These are phyloP conservation scores for Neria commutata DNA, from an alignment of 2,888 invertebrate species.

Conservation along the genomic window DNA sequence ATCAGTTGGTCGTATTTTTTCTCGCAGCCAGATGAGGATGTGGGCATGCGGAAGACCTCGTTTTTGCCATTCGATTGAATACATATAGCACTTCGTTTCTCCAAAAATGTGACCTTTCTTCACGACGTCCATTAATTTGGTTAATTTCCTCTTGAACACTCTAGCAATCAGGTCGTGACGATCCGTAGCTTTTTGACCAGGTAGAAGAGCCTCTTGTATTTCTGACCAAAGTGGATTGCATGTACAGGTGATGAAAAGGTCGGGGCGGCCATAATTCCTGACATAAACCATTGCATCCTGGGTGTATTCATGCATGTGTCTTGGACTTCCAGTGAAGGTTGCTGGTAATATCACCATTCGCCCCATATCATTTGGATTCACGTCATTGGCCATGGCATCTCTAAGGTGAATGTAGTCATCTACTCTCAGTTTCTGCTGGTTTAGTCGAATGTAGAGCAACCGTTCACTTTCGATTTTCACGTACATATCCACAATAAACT, in stretches of 20 bases:
- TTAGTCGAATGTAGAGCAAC: conserved; percentile 42
- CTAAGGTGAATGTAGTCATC: conserved; percentile 13
- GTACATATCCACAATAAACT: conserved; percentile 52
- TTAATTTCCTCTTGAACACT: conserved; percentile 31
- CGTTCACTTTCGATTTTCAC: conserved; percentile 52
- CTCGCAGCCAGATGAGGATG: conserved; percentile 30
- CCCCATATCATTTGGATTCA: conserved; percentile 13
- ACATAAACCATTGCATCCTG: neutral
- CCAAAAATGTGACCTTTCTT: conserved; percentile 34
- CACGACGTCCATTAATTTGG: conserved; percentile 26
- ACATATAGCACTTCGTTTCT: conserved; percentile 40
- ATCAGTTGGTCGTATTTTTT: conserved; percentile 31
- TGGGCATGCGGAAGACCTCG: conserved; percentile 36
- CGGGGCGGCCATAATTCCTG: neutral
- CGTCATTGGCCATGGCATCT: conserved; percentile 15
- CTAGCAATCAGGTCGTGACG: conserved; percentile 26
- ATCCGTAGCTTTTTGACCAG: conserved; percentile 29
- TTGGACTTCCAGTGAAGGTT: neutral
- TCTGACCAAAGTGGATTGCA: conserved; percentile 29
- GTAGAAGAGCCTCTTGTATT: conserved; percentile 22
- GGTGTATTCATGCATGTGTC: neutral
- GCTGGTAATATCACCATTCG: conserved; percentile 22
- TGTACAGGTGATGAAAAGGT: conserved; percentile 26
- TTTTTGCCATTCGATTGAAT: conserved; percentile 36
- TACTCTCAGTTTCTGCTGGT: conserved; percentile 37